Evolutionary conservation across 2,888 invertebrate species (phyloP), one percentile per base, ranked within the genome.

Genomic region (Thecocarcelia acutangulata): DNA sequence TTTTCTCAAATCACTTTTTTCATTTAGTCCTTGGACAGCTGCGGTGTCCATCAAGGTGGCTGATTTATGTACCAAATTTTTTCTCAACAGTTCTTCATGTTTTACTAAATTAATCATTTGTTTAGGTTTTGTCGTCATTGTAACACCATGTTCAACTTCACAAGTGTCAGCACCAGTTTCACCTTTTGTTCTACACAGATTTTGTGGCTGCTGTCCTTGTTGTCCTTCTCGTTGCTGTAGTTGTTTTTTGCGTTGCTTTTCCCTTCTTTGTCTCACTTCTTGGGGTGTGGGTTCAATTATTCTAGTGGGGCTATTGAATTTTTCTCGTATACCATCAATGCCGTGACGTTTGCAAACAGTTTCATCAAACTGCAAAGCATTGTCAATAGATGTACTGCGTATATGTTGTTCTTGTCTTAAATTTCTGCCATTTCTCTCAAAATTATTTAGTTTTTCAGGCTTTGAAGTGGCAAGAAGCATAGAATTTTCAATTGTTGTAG

Each of bases 271-370:
- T 70, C 81, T 84, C 54, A 83, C 69, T 75, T 83, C 80, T 59
- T 66, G 70, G 46, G 84, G 64, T 0, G 86, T 85, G 12, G 85
- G 85, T 48, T 86, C 88, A 66, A 86, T 84, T 48, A 88, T 85
- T 37, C 85, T 83, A 2, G 87, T 89, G 56, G 88, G 87, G 76
- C 88, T 87, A 84, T 88, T 89, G 85, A 89, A 90, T 83, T 87
- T 90, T 84, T 87, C 86, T 5, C 89, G 87, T 83, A 90, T 85
- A 48, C 83, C 85, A 79, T 88, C 89, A 81, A 90, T 88, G 81
- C 86, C 86, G 78, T 88, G 88, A 21, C 87, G 87, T 40, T 86
- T 86, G 59, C 86, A 86, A 13, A 88, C 85, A 56, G 84, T 86
- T 73, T 85, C 85, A 80, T 86, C 86, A 83, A 87, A 87, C 70